Conservation (phyloP, 1,140 invertebrate genomes). For the Capitella teleta region DNA sequence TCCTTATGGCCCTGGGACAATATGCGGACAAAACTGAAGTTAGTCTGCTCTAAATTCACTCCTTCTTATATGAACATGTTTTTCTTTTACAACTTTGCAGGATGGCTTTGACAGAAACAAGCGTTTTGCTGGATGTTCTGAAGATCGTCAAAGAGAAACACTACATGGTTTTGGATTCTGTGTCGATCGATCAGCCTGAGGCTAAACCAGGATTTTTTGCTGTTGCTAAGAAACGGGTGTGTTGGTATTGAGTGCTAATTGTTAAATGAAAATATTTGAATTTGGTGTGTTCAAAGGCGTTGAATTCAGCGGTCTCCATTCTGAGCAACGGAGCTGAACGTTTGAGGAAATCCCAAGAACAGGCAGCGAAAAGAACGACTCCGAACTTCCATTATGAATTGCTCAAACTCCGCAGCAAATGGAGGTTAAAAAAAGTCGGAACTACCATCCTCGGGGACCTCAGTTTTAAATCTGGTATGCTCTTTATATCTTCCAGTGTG, state of each 20-base stretch:
- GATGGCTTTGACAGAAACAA: constrained; percentile 78
- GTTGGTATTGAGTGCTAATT: not conserved
- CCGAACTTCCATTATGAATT: constrained; percentile 88
- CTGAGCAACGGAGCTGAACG: constrained; percentile 74
- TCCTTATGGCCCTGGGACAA: constrained; percentile 87
- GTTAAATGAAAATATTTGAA: constrained; percentile 1
- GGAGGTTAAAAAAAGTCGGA: constrained; percentile 88
- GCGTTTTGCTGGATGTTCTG: constrained; percentile 82
- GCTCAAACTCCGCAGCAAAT: constrained; percentile 77
- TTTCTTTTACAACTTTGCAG: constrained; percentile 24
- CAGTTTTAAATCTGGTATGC: constrained; percentile 70
- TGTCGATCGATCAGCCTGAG: constrained; percentile 71
- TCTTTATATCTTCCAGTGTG: not conserved
- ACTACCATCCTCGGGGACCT: constrained; percentile 92
- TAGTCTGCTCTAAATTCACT: constrained; percentile 3
- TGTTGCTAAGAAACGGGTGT: constrained; percentile 77
- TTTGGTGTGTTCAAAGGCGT: not conserved
- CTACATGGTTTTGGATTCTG: constrained; percentile 87
- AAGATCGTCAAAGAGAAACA: constrained; percentile 83
- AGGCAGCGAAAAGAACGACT: constrained; percentile 52
- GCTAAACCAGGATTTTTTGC: constrained; percentile 75
- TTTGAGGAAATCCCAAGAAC: constrained; percentile 65
- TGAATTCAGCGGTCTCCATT: not conserved
- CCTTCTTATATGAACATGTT: not conserved
- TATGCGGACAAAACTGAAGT: constrained; percentile 74